Conservation (phyloP, 2,113 vertebrate species). For the Acrocephalus kingi region DNA sequence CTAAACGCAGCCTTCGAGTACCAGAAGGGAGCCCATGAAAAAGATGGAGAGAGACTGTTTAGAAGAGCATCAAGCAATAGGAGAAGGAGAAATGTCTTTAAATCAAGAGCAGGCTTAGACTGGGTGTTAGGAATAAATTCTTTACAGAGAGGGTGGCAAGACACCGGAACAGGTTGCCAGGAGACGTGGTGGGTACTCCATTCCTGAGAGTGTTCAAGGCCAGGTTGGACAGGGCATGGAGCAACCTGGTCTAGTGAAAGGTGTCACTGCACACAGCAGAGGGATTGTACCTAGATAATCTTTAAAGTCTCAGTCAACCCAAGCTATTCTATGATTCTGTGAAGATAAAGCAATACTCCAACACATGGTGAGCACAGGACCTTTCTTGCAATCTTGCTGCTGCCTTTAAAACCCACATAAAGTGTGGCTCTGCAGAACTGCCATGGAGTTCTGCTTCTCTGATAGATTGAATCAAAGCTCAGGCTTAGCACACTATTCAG, state of each 20-base stretch:
- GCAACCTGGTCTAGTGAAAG: neutral
- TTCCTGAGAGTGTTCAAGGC: neutral
- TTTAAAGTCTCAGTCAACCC: neutral
- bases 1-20: neutral
- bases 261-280: neutral
- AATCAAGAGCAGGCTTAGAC: neutral
- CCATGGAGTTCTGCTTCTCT: neutral
- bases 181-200: neutral
- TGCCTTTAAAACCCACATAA: neutral
- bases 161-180: fast-evolving
- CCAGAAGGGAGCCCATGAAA: neutral
- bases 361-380: neutral
- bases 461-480: neutral
- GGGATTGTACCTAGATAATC: neutral
- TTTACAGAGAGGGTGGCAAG: neutral
- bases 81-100: neutral
- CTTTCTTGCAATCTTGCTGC: neutral
- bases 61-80: neutral
- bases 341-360: neutral
- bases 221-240: neutral
- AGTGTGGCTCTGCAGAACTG: neutral
- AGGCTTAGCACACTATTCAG: neutral
- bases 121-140: neutral
- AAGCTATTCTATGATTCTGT: neutral
- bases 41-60: neutral